These are phyloP conservation scores for Euplexia lucipara DNA, from an alignment of 2,888 invertebrate genomes.

Conservation along the genomic window DNA sequence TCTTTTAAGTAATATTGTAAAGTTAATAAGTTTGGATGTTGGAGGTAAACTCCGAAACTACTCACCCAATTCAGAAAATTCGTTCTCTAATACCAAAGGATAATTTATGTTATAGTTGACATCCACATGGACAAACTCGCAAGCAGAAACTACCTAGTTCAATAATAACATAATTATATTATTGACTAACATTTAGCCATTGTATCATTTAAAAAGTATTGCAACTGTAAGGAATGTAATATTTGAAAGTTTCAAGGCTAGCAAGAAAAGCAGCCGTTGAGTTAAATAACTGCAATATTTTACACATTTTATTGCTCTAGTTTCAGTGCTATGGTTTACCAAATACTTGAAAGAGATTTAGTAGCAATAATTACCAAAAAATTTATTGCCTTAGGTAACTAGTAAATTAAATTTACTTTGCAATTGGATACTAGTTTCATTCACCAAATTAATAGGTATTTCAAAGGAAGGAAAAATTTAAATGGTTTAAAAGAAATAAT, in stretches of 20 bases:
- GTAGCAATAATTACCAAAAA: background rate
- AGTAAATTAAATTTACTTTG: background rate
- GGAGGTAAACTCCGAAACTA: no score
- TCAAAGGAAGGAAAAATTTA: background rate
- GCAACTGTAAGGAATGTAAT: constrained; percentile 22
- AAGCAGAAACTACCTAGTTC: no score
- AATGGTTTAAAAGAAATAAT: background rate
- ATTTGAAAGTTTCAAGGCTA: constrained; percentile 55
- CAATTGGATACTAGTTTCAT: background rate
- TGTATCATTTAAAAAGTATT: constrained; percentile 15
- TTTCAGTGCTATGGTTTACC: background rate
- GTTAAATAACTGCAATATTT: constrained; percentile 32
- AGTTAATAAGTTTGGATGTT: no score
- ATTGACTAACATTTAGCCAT: background rate
- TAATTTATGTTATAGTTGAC: no score
- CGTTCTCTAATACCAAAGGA: no score
- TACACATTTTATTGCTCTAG: constrained; percentile 5
- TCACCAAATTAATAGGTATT: background rate
- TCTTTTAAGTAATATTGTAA: no score
- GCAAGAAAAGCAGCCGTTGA: background rate
- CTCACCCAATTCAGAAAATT: no score
- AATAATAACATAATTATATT: constrained; percentile 2
- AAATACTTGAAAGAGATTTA: background rate
- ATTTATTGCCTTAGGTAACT: no score
- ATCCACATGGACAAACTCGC: no score